Evolutionary conservation across 2,888 invertebrate genomes (phyloP), one percentile per base, ranked within the genome.

Genomic region (Pollenia amentaria): DNA sequence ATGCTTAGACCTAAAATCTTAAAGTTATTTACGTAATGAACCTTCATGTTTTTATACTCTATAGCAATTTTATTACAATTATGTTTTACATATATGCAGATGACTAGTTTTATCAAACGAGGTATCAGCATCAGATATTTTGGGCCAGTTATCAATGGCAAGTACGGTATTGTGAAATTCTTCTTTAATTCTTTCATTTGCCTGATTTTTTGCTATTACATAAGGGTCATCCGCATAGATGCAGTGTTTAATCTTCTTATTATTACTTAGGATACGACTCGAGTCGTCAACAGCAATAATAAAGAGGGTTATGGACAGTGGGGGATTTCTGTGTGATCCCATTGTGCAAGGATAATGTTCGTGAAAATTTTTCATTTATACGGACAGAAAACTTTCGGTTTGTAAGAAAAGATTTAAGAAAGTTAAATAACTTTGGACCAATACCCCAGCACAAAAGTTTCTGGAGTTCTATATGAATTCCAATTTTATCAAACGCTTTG

Each of bases 401-500:
- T n/a, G n/a, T n/a, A 4, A 65, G 8, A 65, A 12, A 44, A 7
- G 18, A 44, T 18, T 57, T 57, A 7, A 44, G 21, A 10, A 42
- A 11, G 16, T 55, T 72, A 57, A 72, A 72, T n/a, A 57, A 57
- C 21, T 57, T 72, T 6, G 42, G 72, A 14, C 57, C 57, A 21
- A 51, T 40, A 18, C 40, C n/a, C 79, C 70, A 79, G 14, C n/a
- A 70, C 42, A 2, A 29, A 3, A 79, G 18, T 55, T 77, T 67
- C 6, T 67, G 57, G 14, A 38, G 57, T 1, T 60, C 57, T 18
- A 55, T 38, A 29, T 78, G 78, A 9, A 57, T 18, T 3, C 73
- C 84, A 4, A 78, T 72, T 16, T 38, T 72, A 18, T 84, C 84
- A 65, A 84, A 84, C 0, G 84, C 84, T 67, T 84, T 84, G 4